Percentiles rank a stretch among this genome's conserved stretches.
Evolutionary conservation across 2,113 vertebrate species (phyloP).

Genomic region (Trogon melanurus): DNA sequence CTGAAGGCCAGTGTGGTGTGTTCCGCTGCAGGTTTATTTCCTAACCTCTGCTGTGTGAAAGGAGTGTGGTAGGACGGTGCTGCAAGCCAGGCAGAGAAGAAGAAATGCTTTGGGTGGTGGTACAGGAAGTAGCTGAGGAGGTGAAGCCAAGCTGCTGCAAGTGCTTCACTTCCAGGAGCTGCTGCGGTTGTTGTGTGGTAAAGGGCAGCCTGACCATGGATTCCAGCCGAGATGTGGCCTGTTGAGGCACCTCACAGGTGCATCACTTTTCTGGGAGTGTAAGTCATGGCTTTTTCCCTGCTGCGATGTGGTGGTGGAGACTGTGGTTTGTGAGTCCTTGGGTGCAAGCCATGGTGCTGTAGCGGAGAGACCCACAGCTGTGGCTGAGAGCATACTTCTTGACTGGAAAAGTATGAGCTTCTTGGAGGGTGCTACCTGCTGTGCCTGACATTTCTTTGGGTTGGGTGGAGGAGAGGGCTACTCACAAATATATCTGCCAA

Average conservation of each 20-base stretch:
- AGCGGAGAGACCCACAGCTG: fast-evolving
- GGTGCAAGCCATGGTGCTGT: background rate
- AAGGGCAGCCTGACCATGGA: background rate
- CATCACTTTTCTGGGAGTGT: background rate
- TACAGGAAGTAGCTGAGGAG: background rate
- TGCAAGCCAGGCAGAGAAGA: background rate
- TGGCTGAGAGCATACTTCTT: too few relatives aligned
- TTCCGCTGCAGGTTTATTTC: background rate
- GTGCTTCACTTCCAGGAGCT: background rate
- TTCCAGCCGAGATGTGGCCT: background rate
- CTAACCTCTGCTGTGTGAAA: background rate
- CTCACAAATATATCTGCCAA: background rate
- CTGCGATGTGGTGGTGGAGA: fast-evolving
- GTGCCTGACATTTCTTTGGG: background rate
- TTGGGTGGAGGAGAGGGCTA: background rate
- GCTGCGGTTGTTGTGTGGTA: background rate
- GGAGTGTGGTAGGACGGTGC: background rate
- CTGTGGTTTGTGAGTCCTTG: background rate
- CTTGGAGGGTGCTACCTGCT: background rate
- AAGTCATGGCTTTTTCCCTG: fast-evolving
- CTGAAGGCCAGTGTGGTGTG: fast-evolving
- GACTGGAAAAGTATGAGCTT: background rate
- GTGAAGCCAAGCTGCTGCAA: background rate
- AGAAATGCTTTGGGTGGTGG: fast-evolving
- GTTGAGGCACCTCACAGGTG: background rate